phyloP scores from a whole-genome alignment of 2,888 invertebrate species.

The Gari tellinella region DNA sequence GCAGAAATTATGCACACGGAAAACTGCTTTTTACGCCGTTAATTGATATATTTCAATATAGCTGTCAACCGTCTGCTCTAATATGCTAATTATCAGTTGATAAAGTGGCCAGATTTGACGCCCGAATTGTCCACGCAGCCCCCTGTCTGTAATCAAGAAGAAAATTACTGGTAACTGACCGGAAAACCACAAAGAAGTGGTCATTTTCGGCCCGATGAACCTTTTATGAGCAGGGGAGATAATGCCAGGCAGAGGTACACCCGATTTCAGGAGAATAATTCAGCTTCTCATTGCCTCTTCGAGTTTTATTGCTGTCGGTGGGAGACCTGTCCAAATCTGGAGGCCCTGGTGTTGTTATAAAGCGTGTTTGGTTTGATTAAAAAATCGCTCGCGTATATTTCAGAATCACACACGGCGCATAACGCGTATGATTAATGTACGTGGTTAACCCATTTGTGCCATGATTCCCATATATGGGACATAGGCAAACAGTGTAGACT shows the following conservation, averaged over 20 bases:
- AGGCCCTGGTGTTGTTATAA: too few relatives aligned
- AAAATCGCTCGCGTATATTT: too few relatives aligned
- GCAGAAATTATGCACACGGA: constrained; percentile 53
- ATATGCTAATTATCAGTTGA: constrained; percentile 58
- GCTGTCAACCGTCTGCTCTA: constrained; percentile 45
- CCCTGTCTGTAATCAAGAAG: constrained; percentile 48
- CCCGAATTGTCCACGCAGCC: constrained; percentile 49
- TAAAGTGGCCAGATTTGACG: constrained; percentile 63
- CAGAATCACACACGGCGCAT: too few relatives aligned
- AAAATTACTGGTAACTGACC: constrained; percentile 61
- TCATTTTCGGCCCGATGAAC: constrained; percentile 39
- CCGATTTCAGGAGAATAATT: constrained; percentile 57
- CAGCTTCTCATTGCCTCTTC: constrained; percentile 35
- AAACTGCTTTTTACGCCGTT: constrained; percentile 41
- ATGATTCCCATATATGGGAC: too few relatives aligned
- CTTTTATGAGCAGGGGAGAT: constrained; percentile 55
- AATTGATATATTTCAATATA: constrained; percentile 65
- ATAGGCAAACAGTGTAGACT: too few relatives aligned
- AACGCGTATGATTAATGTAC: too few relatives aligned
- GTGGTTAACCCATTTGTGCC: too few relatives aligned
- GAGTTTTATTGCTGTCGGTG: constrained; percentile 18
- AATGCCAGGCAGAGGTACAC: constrained; percentile 43
- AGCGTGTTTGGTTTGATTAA: too few relatives aligned
- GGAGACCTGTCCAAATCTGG: background rate
- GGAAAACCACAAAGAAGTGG: constrained; percentile 53